Conservation (phyloP, 2,797 vertebrate species). For the Sylvilagus floridanus region DNA sequence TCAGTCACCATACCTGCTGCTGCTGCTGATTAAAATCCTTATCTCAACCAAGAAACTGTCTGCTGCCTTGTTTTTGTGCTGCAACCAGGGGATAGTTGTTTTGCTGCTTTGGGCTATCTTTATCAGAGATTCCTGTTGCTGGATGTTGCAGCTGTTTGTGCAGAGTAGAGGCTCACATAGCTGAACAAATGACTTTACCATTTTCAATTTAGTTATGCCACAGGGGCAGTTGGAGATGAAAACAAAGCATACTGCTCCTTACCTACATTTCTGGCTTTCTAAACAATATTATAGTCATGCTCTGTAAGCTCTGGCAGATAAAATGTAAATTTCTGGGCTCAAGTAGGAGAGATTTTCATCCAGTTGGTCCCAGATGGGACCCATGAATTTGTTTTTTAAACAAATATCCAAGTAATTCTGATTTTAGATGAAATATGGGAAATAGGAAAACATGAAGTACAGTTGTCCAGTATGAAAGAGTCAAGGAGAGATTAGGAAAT, state of each 20-base stretch:
- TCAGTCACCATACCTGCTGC: constrained; percentile 43
- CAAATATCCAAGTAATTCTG: constrained; percentile 32
- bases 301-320: neutral
- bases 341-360: neutral
- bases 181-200: constrained; percentile 46
- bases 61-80: constrained; percentile 30
- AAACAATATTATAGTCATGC: neutral
- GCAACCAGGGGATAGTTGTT: neutral
- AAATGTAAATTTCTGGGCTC: constrained; percentile 47
- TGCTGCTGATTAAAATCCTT: constrained; percentile 64
- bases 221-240: constrained; percentile 22
- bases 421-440: neutral
- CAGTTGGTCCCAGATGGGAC: neutral
- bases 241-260: constrained; percentile 14
- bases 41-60: constrained; percentile 43
- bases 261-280: constrained; percentile 30
- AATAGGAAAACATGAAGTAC: neutral
- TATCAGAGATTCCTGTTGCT: neutral
- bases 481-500: neutral
- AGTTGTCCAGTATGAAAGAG: neutral
- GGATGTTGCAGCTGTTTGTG: neutral
- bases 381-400: neutral
- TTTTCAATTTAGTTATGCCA: constrained; percentile 61
- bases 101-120: neutral
- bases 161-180: neutral